Conservation (phyloP, 1,140 invertebrate species). For the Batillaria attramentaria region DNA sequence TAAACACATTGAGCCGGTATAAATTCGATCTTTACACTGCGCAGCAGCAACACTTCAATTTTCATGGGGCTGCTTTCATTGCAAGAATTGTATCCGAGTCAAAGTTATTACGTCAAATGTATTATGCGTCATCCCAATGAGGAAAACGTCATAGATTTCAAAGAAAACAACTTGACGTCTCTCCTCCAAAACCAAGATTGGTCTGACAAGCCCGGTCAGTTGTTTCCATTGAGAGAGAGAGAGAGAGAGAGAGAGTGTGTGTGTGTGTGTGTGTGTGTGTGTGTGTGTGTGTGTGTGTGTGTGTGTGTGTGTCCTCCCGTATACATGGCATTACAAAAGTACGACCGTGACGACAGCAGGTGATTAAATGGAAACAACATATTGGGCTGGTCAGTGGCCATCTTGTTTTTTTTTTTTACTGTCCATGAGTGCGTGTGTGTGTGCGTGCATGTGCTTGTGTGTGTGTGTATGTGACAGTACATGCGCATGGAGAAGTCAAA, state of each 20-base stretch:
- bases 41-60: too few species aligned
- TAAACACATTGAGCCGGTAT: too few species aligned
- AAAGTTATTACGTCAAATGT: not conserved
- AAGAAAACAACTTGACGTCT: not conserved
- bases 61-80: too few species aligned
- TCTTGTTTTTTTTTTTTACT: not conserved
- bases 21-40: too few species aligned
- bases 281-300: not conserved
- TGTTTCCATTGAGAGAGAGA: not conserved
- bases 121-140: not conserved
- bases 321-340: too few species aligned
- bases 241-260: not conserved
- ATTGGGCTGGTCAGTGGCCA: too few species aligned
- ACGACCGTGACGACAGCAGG: too few species aligned
- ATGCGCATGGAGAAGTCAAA: not conserved
- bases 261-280: not conserved
- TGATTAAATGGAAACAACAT: too few species aligned
- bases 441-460: not conserved
- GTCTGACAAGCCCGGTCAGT: too few species aligned
- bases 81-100: not conserved
- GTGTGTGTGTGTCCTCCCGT: not conserved
- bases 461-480: conserved; percentile 3
- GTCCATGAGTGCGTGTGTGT: not conserved
- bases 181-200: too few species aligned
- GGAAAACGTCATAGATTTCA: not conserved